Conservation (phyloP, 2,113 vertebrate genomes). For the Eretmochelys imbricata region DNA sequence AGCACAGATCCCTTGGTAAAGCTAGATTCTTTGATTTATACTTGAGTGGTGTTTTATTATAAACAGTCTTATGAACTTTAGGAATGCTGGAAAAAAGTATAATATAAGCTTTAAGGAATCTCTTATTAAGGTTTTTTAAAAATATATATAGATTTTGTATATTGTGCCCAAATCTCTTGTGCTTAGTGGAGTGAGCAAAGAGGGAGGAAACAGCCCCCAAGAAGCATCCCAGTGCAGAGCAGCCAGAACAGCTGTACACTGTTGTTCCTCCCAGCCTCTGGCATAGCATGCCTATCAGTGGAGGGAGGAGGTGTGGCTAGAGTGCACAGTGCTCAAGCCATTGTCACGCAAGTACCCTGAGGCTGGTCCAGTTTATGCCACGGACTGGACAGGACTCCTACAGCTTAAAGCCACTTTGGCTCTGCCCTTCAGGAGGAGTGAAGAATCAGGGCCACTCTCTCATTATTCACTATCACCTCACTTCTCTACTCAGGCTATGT, state of each 20-base stretch:
- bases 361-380: neutral
- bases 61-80: neutral
- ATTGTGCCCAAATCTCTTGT: neutral
- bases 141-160: conserved; percentile 28
- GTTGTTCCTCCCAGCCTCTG: neutral
- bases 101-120: neutral
- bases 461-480: neutral
- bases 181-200: neutral
- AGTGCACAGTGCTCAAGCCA: neutral
- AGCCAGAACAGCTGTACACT: neutral
- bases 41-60: neutral
- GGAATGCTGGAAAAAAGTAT: neutral
- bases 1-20: conserved; percentile 42
- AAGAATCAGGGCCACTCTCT: neutral
- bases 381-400: neutral
- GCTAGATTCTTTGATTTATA: conserved; percentile 33
- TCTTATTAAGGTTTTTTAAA: neutral
- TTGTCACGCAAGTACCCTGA: neutral
- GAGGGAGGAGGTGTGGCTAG: neutral
- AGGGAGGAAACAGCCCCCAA: neutral
- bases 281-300: neutral
- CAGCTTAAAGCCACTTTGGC: neutral
- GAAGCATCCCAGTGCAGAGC: neutral
- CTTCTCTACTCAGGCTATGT: neutral
- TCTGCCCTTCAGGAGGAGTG: neutral